phyloP scores from a whole-genome alignment of 2,113 vertebrate species.

The Excalfactoria chinensis region DNA sequence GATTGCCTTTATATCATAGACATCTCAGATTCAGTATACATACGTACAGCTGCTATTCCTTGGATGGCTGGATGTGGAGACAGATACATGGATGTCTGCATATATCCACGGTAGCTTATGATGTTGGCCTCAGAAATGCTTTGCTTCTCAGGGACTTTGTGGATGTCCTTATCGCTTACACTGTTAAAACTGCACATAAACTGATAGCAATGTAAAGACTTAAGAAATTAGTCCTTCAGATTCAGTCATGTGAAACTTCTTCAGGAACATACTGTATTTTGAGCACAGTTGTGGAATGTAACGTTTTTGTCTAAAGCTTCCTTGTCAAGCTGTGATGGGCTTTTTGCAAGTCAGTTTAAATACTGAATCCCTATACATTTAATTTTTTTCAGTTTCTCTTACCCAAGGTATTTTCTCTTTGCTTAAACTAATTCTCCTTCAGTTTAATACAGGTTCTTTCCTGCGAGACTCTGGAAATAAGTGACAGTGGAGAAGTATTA shows the following conservation, averaged over 20 bases:
- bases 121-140: neutral
- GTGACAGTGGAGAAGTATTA: neutral
- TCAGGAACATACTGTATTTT: neutral
- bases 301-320: neutral
- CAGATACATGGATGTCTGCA: accelerated
- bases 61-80: accelerated
- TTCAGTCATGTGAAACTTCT: neutral
- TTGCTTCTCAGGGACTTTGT: neutral
- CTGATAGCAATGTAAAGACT: neutral
- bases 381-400: neutral
- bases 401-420: neutral
- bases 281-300: neutral
- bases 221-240: neutral
- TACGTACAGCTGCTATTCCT: neutral
- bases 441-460: neutral
- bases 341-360: neutral
- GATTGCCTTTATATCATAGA: neutral
- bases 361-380: neutral
- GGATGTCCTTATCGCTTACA: neutral
- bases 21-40: accelerated
- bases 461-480: neutral
- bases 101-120: accelerated
- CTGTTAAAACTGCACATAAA: neutral
- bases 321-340: neutral
- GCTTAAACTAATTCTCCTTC: neutral